Conservation (phyloP, 2,113 vertebrate genomes). For the Callithrix jacchus region DNA sequence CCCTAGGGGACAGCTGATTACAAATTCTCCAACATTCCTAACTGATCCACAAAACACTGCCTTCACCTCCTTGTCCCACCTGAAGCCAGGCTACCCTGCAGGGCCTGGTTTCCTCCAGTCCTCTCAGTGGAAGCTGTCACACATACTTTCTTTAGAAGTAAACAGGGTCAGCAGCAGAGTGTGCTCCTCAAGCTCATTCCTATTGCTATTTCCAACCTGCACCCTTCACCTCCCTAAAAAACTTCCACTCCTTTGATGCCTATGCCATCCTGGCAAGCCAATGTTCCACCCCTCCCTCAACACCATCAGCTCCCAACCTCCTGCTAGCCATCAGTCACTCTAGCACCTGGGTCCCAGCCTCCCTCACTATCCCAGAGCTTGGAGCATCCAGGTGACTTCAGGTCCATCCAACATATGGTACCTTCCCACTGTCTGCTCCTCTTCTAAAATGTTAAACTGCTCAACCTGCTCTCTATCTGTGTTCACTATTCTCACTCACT, state of each 20-base stretch:
- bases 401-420: background rate
- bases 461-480: background rate
- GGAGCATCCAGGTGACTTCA: background rate
- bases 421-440: background rate
- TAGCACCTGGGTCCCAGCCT: background rate
- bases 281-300: too few species aligned
- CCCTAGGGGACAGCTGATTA: background rate
- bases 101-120: background rate
- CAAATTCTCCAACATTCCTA: background rate
- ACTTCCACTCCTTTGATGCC: background rate
- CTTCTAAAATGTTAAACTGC: background rate
- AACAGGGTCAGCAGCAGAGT: background rate
- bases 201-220: background rate
- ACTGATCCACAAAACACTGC: background rate
- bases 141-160: background rate
- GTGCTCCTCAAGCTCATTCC: background rate
- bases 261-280: background rate
- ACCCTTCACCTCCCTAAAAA: background rate
- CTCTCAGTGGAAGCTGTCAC: background rate
- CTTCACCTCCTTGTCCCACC: background rate
- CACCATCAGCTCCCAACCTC: background rate
- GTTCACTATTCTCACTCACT: background rate
- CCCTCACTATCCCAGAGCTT: background rate
- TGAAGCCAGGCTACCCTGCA: background rate
- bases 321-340: background rate